Percentiles rank a stretch among this genome's conserved stretches.
Evolutionary conservation across 2,797 vertebrate genomes (phyloP).

Genomic region (Knipowitschia caucasica): DNA sequence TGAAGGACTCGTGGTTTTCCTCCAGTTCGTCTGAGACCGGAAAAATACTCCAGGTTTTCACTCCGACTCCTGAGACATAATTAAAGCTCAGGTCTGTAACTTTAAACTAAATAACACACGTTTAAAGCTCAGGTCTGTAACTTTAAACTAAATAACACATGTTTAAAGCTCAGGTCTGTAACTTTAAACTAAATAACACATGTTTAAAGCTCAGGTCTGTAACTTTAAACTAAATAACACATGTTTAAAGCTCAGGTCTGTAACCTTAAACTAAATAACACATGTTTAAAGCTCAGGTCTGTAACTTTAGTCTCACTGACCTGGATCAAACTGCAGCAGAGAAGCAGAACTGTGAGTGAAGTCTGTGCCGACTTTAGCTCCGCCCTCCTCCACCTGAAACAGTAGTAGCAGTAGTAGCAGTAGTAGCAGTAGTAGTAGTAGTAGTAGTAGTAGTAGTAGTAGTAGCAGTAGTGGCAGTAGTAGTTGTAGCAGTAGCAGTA

Average conservation of each 20-base stretch:
- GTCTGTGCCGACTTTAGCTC: conserved; percentile 65
- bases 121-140: neutral
- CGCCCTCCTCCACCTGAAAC: conserved; percentile 71
- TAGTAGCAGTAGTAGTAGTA: neutral
- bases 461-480: too few relatives aligned
- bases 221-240: too few relatives aligned
- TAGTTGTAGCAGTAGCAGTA: too few relatives aligned
- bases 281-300: neutral
- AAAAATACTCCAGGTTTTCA: conserved; percentile 75
- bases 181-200: too few relatives aligned
- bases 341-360: conserved; percentile 70
- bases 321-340: conserved; percentile 78
- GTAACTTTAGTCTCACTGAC: conserved; percentile 27
- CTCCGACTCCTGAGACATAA: conserved; percentile 71
- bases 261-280: too few relatives aligned
- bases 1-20: conserved; percentile 76
- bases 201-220: neutral
- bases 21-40: conserved; percentile 74
- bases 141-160: too few relatives aligned
- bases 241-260: too few relatives aligned
- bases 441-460: neutral
- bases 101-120: too few relatives aligned
- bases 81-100: too few relatives aligned
- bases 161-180: too few relatives aligned
- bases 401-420: neutral